These are phyloP conservation scores for Cheilosia soror DNA, from an alignment of 2,888 invertebrate species.

Conservation along the genomic window DNA sequence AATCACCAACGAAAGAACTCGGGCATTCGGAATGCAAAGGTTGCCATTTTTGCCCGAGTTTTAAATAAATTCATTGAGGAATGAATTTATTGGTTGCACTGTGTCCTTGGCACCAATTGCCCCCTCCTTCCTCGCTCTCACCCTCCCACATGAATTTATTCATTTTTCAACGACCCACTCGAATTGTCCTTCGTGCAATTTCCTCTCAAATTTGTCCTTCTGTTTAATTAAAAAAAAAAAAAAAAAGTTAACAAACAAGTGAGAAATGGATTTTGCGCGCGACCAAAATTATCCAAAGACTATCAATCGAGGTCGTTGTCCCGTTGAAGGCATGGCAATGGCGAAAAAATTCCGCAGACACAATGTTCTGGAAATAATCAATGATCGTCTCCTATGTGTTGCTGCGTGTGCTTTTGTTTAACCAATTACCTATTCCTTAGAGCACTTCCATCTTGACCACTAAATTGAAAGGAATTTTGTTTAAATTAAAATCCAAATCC, in stretches of 20 bases:
- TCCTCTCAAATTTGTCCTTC: conserved; percentile 27
- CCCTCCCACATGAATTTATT: conserved; percentile 41
- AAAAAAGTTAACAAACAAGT: background rate
- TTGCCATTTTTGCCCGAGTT: conserved; percentile 52
- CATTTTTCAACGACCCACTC: conserved; percentile 44
- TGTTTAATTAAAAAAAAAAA: conserved; percentile 49
- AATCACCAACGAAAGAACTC: conserved; percentile 49
- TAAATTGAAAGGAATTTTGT: background rate
- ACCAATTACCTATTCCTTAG: conserved; percentile 8
- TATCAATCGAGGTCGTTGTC: conserved; percentile 39
- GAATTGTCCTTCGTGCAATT: conserved; percentile 16
- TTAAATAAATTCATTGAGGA: conserved; percentile 64
- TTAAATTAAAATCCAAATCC: conserved; percentile 30
- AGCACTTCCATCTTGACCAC: background rate
- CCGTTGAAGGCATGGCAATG: background rate
- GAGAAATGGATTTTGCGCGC: conserved; percentile 12
- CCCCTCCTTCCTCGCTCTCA: too few relatives aligned
- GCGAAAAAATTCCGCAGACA: background rate
- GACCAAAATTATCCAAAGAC: conserved; percentile 16
- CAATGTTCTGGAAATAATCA: background rate
- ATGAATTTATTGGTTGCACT: conserved; percentile 56
- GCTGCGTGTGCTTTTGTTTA: conserved; percentile 7
- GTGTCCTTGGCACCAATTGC: conserved; percentile 42
- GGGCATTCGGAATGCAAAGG: conserved; percentile 46
- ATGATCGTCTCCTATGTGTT: background rate